Base-by-base conservation (phyloP, 1,140 invertebrate species). In the Cardiocondyla obscurior region DNA sequence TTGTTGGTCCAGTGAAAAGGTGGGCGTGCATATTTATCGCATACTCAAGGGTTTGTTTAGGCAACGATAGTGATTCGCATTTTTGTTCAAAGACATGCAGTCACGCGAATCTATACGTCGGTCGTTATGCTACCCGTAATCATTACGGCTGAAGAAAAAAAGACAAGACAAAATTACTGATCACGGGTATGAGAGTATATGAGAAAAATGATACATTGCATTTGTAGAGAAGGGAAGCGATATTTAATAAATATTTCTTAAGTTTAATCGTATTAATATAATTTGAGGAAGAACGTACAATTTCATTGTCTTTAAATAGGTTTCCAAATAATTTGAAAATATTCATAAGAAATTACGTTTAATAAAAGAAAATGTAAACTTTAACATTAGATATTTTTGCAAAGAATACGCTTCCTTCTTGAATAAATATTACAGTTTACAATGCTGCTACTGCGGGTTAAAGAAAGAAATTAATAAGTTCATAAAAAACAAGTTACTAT, bases 11-110 rank as follows among this genome's bases (percentile, higher is more conserved):
- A 46, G 25, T 36, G 83, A 73, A 65, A 76, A 83, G 67, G 51
- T 84, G 84, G 86, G 81, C 82, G 86, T 87, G 82, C 86, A 87
- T 85, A 87, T 87, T 84, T 86, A 77, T 58, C 33, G 36, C 42
- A 30, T 49, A 73, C 39, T 77, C 22, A 39, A 77, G 60, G 19
- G 7, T 79, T 79, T 69, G 46, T 79, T 79, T 79, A 49, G 33
- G 62, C 36, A 67, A 79, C 74, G 33, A 67, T 77, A 5, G 33
- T 64, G 46, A 79, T 79, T 79, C 60, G 33, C 33, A 42, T 69
- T 69, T 73, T 73, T 67, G 25, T 55, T 62, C 39, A 44, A 39
- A 67, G 33, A 42, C 12, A 25, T 5, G 19, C 73, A 65, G 33
- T 79, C 74, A 42, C 49, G 36, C 62, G 46, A 67, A 39, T 53